Conservation (phyloP, 2,888 invertebrate species). For the Aethes cnicana region DNA sequence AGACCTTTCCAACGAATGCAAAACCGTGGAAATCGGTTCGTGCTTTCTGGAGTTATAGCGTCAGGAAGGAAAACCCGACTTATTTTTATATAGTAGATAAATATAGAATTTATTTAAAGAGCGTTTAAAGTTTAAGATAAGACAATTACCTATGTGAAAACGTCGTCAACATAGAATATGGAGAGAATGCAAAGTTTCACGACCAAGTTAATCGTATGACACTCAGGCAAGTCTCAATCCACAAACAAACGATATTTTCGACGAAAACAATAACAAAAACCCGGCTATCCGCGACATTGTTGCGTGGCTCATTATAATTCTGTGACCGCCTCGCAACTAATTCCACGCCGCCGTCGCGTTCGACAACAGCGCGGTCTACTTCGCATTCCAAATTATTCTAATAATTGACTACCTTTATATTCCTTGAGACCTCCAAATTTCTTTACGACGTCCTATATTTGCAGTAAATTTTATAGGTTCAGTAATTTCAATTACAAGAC, state of each 20-base stretch:
- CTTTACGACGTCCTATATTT: not conserved
- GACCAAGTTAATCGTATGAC: no score
- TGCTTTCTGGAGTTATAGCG: no score
- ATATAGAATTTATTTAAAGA: no score
- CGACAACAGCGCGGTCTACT: constrained; percentile 2
- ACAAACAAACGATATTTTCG: not conserved
- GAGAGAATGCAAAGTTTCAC: no score
- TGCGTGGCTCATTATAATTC: constrained; percentile 33
- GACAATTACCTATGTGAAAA: no score
- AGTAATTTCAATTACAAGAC: not conserved
- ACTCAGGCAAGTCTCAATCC: no score
- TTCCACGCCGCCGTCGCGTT: constrained; percentile 14
- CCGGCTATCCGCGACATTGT: constrained; percentile 8
- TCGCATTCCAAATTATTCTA: constrained; percentile 6
- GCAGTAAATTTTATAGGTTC: not conserved
- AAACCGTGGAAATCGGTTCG: no score
- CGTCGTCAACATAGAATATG: no score
- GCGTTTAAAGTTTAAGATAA: no score
- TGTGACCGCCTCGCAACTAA: constrained; percentile 24
- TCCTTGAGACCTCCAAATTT: not conserved
- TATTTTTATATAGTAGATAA: no score
- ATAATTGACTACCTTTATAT: constrained; percentile 15
- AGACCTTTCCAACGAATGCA: no score
- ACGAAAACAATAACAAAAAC: not conserved
- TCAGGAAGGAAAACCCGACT: no score